Base-by-base conservation (phyloP, 2,113 vertebrate genomes). In the Megaceryle maxima region DNA sequence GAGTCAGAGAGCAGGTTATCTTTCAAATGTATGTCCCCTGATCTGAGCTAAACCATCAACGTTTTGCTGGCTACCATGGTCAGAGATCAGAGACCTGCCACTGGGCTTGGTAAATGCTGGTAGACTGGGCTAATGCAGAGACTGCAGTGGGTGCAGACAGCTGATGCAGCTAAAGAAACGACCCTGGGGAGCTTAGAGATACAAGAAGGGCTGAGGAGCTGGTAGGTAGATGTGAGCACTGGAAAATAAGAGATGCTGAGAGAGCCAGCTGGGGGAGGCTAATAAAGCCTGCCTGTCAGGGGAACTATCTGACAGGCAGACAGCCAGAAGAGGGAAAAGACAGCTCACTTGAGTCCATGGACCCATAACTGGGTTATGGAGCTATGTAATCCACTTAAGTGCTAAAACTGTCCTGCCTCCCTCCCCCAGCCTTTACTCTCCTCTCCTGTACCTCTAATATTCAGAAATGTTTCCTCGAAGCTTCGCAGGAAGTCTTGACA, bases 351-450 rank as follows among this genome's bases (percentile, higher is more conserved):
- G 9, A 92, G 90, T 95, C 94, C 88, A 64, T 0, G 0, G 94
- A 94, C 92, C 94, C 80, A 86, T 97, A 97, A 97, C 94, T 97
- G 89, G 95, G 93, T 97, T 97, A 96, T 86, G 83, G 76, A 97
- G 83, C 96, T 94, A 90, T 92, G 74, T 97, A 97, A 98, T 98
- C 98, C 95, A 97, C 95, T 97, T 97, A 97, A 96, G 87, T 96
- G 92, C 96, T 94, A 73, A 95, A 96, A 94, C 59, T 95, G 95
- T 89, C 87, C 82, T 89, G 80, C 69, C 63, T 88, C 95, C 97
- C 95, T 97, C 92, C 96, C 96, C 93, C 95, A 91, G 5, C 92
- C 88, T 91, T 92, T 67, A 29, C 64, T 83, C 83, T 96, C 77
- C 83, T 89, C 93, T 96, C 83, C 81, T 91, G 87, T 93, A 96